Evolutionary conservation across 2,113 vertebrate species (phyloP).

Genomic region (Nicator chloris): DNA sequence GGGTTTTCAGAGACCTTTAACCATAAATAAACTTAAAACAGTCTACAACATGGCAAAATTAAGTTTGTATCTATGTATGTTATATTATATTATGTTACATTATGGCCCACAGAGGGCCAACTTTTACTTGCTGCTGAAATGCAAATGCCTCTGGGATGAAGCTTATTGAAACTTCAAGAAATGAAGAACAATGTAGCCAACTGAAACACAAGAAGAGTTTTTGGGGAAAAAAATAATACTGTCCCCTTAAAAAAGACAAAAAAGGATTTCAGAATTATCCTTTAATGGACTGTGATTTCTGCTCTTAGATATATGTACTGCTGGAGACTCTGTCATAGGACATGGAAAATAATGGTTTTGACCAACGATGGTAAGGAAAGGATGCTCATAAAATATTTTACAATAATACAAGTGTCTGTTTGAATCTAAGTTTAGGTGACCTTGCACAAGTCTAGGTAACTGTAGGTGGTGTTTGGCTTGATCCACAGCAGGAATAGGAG

Average conservation of each 20-base stretch:
- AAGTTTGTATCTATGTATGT: not conserved
- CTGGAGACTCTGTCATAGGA: not conserved
- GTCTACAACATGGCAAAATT: not conserved
- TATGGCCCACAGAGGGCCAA: constrained; percentile 6
- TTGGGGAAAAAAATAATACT: not conserved
- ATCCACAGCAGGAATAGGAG: not conserved
- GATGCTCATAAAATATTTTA: not conserved
- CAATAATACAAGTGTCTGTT: not conserved
- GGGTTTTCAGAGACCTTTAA: not conserved
- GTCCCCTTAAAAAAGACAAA: not conserved
- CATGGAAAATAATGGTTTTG: not conserved
- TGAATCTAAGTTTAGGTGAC: not conserved
- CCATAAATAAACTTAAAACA: not conserved
- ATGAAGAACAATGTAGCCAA: not conserved
- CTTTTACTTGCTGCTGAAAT: constrained; percentile 33
- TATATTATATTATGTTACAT: not conserved
- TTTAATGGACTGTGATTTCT: not conserved
- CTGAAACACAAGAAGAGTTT: not conserved
- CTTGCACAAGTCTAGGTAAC: not conserved
- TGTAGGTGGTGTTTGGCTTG: not conserved
- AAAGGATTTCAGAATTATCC: not conserved
- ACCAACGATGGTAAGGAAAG: not conserved
- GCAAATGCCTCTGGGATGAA: not conserved
- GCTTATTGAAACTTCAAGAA: not conserved
- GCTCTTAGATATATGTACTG: not conserved